These are phyloP conservation scores for Callyntrura guangdongensis DNA, from an alignment of 2,888 invertebrate genomes.

Conservation along the genomic window DNA sequence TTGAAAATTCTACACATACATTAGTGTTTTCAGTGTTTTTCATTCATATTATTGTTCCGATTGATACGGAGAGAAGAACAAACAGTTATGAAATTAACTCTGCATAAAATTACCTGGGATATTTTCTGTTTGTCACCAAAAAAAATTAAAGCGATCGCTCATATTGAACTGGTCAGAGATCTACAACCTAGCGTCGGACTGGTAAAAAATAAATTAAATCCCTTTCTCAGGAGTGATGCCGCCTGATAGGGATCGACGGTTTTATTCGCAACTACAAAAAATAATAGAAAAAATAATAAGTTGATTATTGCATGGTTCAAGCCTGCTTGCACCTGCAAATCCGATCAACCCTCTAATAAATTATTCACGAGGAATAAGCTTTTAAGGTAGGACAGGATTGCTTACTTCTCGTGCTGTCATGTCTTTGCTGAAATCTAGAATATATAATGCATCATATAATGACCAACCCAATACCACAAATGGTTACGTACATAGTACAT, in stretches of 20 bases:
- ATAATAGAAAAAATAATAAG: slow-evolving; percentile 22
- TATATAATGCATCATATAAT: neutral
- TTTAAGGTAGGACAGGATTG: slow-evolving; percentile 31
- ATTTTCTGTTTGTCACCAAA: too few relatives aligned
- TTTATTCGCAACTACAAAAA: neutral
- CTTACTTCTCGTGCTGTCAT: neutral
- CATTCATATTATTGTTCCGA: too few relatives aligned
- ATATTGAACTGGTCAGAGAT: too few relatives aligned
- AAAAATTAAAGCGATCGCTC: too few relatives aligned
- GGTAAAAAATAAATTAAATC: neutral
- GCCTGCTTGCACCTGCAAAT: slow-evolving; percentile 56
- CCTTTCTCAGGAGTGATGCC: too few relatives aligned
- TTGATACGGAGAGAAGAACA: too few relatives aligned
- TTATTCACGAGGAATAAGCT: slow-evolving; percentile 44
- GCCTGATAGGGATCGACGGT: neutral
- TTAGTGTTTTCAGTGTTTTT: too few relatives aligned
- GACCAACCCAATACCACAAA: neutral
- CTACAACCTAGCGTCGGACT: too few relatives aligned
- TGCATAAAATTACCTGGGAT: too few relatives aligned
- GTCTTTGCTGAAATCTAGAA: slow-evolving; percentile 6
- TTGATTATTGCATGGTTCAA: slow-evolving; percentile 35
- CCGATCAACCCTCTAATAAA: slow-evolving; percentile 60
- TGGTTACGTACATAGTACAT: neutral
- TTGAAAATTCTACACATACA: too few relatives aligned
- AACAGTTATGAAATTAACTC: too few relatives aligned